A percentile compares a stretch with the other conserved stretches of the same genome.
Evolutionary conservation across 2,888 invertebrate species (phyloP).

Genomic region (Eristalinus aeneus): DNA sequence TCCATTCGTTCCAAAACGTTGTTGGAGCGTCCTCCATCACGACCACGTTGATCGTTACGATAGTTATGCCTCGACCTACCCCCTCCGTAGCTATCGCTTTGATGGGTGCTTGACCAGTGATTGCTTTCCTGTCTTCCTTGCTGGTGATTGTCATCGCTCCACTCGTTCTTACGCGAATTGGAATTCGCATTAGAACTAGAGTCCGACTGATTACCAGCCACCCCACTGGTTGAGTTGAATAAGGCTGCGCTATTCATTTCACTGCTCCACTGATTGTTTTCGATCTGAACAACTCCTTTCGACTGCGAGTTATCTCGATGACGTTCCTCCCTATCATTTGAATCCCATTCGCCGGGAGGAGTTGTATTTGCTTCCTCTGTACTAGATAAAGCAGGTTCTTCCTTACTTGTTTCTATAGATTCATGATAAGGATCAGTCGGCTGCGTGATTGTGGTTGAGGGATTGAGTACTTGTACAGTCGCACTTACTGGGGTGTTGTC

Average conservation of each 20-base stretch:
- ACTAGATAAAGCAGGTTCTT: conserved; percentile 31
- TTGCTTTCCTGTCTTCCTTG: conserved; percentile 68
- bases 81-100: conserved; percentile 69
- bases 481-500: conserved; percentile 38
- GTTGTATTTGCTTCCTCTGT: conserved; percentile 49
- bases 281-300: conserved; percentile 30
- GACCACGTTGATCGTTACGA: conserved; percentile 74
- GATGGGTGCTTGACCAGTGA: conserved; percentile 72
- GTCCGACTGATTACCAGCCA: conserved; percentile 70
- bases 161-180: conserved; percentile 72
- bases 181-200: conserved; percentile 73
- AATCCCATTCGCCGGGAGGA: conserved; percentile 53
- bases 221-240: conserved; percentile 72
- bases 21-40: conserved; percentile 74
- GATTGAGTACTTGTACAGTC: conserved; percentile 48
- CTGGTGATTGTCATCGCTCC: conserved; percentile 59
- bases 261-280: conserved; percentile 78
- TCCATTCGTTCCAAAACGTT: conserved; percentile 73
- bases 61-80: conserved; percentile 70
- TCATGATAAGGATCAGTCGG: conserved; percentile 48
- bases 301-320: conserved; percentile 52
- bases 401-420: conserved; percentile 49
- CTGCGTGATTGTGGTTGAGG: conserved; percentile 30
- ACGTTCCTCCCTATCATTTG: conserved; percentile 49
- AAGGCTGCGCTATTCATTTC: conserved; percentile 76